phyloP scores from a whole-genome alignment of 1,140 invertebrate genomes.

The Gryllus bimaculatus region DNA sequence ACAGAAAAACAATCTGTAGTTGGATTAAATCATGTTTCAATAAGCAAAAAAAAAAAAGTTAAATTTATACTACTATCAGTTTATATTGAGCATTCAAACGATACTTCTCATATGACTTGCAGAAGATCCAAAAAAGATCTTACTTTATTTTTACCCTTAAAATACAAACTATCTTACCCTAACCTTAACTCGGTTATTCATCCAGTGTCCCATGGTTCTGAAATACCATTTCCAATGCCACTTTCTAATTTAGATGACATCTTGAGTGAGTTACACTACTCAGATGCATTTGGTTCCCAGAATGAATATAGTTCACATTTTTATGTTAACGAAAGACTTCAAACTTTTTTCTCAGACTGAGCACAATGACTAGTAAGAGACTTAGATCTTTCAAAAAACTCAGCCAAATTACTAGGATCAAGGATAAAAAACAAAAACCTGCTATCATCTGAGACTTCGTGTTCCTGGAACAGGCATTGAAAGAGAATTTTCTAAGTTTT shows the following conservation, averaged over 20 bases:
- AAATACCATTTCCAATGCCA: neutral
- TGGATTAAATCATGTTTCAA: no score
- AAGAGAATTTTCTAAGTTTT: conserved; percentile 18
- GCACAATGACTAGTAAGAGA: conserved; percentile 23
- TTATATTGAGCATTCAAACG: no score
- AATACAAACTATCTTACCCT: neutral
- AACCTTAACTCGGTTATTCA: neutral
- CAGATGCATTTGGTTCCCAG: conserved; percentile 5
- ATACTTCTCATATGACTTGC: conserved; percentile 24
- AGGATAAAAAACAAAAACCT: conserved; percentile 23
- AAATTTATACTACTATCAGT: no score
- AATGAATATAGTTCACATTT: conserved; percentile 5
- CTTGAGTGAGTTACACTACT: neutral
- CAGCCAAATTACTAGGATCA: conserved; percentile 21
- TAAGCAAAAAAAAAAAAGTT: no score
- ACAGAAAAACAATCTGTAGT: no score
- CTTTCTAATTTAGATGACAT: neutral
- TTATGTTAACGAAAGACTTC: neutral
- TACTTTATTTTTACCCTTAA: conserved; percentile 20
- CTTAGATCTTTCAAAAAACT: conserved; percentile 20
- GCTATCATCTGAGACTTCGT: conserved; percentile 14
- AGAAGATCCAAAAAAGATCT: conserved; percentile 23
- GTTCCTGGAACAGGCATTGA: conserved; percentile 18
- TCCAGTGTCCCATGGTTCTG: neutral
- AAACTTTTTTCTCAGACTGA: neutral